Evolutionary conservation across 2,888 invertebrate genomes (phyloP), one percentile per base, ranked within the genome.

Genomic region (Gymnoscelis rufifasciata): DNA sequence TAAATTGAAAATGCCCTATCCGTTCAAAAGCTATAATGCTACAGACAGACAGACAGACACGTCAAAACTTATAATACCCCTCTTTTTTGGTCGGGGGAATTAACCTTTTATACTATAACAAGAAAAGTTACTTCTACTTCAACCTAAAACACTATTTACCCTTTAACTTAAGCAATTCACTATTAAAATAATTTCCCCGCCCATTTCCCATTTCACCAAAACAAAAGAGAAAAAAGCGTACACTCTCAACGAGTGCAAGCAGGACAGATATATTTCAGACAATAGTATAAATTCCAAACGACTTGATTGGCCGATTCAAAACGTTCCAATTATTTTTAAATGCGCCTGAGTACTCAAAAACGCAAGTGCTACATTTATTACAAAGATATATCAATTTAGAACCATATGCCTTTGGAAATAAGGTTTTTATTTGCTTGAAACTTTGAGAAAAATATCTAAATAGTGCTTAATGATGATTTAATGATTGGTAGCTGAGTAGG

Each of bases 241-340:
- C 13, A 13, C 7, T 38, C 35, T 38, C 37, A 19, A 11, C 8
- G 14, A 14, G 41, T 3, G 13, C 28, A 35, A 61, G 35, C 41
- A 43, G 38, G 56, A 56, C 45, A 46, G 38, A 14, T 29, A 29
- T 54, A 50, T 24, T 47, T 45, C 41, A 45, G 46, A 52, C 46
- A 47, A 52, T 54, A 52, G 51, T 42, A 35, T 11, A 35, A 35
- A 10, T 35, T 35, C 33, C 38, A 26, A 30, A 44, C 38, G 8
- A 24, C 46, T 30, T 42, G 43, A 59, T 59, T 61, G 61, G 61
- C 41, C 39, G 51, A 28, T 43, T 24, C 15, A 30, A 50, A 49
- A 38, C 47, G 54, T 52, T 55, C 51, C 61, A 61, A 56, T 60
- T 60, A 57, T 49, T 45, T 43, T 49, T 52, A 41, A 51, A 55